Conservation (phyloP, 2,888 invertebrate species). For the Seira musarum region DNA sequence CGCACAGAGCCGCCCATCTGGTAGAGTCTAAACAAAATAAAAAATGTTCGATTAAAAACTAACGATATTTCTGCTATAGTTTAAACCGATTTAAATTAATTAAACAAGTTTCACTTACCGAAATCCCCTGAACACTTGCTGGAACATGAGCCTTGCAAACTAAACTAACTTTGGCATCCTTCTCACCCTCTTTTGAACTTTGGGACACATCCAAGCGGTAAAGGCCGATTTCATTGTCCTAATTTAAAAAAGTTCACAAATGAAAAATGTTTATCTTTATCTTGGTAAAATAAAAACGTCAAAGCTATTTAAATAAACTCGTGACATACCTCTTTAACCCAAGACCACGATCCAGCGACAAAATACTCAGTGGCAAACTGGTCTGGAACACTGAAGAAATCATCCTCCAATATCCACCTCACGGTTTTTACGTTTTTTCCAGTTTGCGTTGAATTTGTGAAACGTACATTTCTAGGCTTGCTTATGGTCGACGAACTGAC, state of each 20-base stretch:
- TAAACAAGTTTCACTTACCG: conserved; percentile 52
- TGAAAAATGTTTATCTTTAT: no score
- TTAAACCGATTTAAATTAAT: no score
- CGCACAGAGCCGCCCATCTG: conserved; percentile 28
- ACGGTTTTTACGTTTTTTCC: conserved; percentile 64
- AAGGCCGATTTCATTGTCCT: conserved; percentile 62
- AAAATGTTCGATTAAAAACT: no score
- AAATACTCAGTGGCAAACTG: conserved; percentile 65
- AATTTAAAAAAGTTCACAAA: no score
- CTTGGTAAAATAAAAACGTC: no score
- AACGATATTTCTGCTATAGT: no score
- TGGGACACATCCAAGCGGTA: conserved; percentile 55
- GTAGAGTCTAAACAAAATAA: conserved; percentile 13
- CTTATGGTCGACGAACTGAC: not conserved
- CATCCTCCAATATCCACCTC: conserved; percentile 61
- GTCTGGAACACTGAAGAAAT: conserved; percentile 50
- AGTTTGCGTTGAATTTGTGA: conserved; percentile 61
- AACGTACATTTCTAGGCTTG: conserved; percentile 30
- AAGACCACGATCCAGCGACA: conserved; percentile 57
- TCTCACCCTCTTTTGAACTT: conserved; percentile 42
- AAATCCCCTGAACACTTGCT: conserved; percentile 54
- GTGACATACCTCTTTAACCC: conserved; percentile 41
- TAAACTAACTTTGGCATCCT: conserved; percentile 38
- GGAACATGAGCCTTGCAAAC: conserved; percentile 35
- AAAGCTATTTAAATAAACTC: no score